phyloP scores from a whole-genome alignment of 2,113 vertebrate genomes.

The Dolichallabes microphthalmus region DNA sequence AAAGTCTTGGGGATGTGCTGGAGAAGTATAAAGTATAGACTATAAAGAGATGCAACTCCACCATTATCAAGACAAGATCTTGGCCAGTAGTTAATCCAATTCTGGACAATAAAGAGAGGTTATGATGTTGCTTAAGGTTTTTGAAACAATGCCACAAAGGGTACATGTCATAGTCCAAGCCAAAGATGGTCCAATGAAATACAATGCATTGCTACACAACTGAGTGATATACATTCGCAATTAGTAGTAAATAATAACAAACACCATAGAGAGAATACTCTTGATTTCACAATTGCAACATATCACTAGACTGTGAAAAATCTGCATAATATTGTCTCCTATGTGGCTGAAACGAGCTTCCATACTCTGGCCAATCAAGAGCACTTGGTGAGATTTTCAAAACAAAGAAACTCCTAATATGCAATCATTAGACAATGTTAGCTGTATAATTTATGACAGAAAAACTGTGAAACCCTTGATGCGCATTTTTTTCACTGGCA shows the following conservation, averaged over 20 bases:
- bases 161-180: no score
- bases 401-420: not conserved
- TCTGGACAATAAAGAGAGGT: no score
- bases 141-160: no score
- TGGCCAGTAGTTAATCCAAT: no score
- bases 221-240: not conserved
- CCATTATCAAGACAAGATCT: no score
- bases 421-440: not conserved
- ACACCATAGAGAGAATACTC: not conserved
- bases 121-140: no score
- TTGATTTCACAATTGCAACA: not conserved
- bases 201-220: not conserved
- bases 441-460: not conserved
- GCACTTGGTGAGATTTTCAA: not conserved
- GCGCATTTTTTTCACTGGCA: not conserved
- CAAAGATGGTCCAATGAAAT: no score
- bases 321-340: not conserved
- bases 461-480: not conserved
- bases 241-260: not conserved
- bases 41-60: no score
- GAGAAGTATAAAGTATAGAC: no score
- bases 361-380: not conserved
- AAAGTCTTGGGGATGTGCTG: no score
- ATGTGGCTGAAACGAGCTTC: not conserved
- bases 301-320: not conserved